These are phyloP conservation scores for Phaenicophaeus curvirostris DNA, from an alignment of 2,797 vertebrate genomes.

Conservation along the genomic window DNA sequence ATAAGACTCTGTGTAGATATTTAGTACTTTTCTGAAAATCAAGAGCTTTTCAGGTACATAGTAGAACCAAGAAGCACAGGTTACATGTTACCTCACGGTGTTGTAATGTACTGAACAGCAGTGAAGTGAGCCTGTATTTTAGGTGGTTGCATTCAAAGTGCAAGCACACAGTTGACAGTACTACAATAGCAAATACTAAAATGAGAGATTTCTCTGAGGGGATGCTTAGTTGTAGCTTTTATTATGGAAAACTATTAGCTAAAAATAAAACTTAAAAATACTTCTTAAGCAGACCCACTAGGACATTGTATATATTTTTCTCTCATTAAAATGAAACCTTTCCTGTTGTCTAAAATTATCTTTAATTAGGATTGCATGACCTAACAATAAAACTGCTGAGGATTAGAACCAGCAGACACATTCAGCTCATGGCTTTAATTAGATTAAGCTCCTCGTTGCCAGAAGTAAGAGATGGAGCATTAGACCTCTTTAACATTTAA, in stretches of 20 bases:
- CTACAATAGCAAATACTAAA: conserved; percentile 2
- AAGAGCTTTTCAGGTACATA: not conserved
- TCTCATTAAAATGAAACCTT: conserved; percentile 23
- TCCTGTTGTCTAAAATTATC: conserved; percentile 62
- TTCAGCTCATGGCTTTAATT: conserved; percentile 63
- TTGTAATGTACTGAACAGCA: not conserved
- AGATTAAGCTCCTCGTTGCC: conserved; percentile 55
- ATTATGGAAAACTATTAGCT: not conserved
- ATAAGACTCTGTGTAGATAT: not conserved
- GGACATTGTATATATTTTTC: conserved; percentile 26
- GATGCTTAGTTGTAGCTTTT: not conserved
- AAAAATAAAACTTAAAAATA: conserved; percentile 53
- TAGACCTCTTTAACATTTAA: conserved; percentile 60
- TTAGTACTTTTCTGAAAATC: not conserved
- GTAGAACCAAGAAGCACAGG: not conserved
- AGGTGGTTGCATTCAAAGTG: not conserved
- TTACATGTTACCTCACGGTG: not conserved
- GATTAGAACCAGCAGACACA: conserved; percentile 50
- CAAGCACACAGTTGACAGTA: not conserved
- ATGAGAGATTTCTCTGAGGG: not conserved
- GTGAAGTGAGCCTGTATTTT: not conserved
- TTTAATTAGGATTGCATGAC: conserved; percentile 71
- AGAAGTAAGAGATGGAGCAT: conserved; percentile 45
- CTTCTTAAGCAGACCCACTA: conserved; percentile 10
- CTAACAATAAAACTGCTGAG: conserved; percentile 60